Conservation (phyloP, 2,797 vertebrate genomes). For the Atherinosoma microstoma region DNA sequence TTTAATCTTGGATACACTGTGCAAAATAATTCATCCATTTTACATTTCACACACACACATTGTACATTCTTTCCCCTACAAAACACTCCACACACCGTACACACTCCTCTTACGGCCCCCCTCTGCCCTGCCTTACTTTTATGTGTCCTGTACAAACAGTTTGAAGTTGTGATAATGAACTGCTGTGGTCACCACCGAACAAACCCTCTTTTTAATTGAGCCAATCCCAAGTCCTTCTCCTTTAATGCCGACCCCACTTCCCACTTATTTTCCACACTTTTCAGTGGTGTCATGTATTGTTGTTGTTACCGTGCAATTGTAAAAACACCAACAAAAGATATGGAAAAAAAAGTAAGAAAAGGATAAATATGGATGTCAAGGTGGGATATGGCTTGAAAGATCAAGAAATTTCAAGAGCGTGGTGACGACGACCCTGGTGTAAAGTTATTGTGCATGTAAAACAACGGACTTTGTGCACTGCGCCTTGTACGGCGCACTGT, state of each 20-base stretch:
- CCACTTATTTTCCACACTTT: conserved; percentile 54
- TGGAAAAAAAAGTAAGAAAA: background rate
- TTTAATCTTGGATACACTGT: conserved; percentile 66
- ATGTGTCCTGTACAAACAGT: conserved; percentile 52
- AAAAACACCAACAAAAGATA: conserved; percentile 44
- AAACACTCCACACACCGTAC: background rate
- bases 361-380: background rate
- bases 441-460: background rate
- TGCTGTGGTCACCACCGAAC: conserved; percentile 46
- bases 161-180: conserved; percentile 54
- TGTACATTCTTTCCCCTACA: conserved; percentile 22
- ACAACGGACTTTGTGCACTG: conserved; percentile 32
- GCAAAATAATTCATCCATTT: conserved; percentile 28
- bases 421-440: background rate
- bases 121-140: conserved; percentile 54
- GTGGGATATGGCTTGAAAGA: background rate
- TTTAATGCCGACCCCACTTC: conserved; percentile 12
- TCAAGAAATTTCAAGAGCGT: conserved; percentile 7
- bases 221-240: conserved; percentile 24
- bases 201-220: conserved; percentile 43
- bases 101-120: conserved; percentile 4
- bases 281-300: conserved; percentile 77
- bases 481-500: conserved; percentile 39
- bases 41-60: background rate
- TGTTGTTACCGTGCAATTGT: conserved; percentile 81